Evolutionary conservation across 2,113 vertebrate genomes (phyloP), one percentile per base, ranked within the genome.

Genomic region (Acrocephalus arundinaceus): DNA sequence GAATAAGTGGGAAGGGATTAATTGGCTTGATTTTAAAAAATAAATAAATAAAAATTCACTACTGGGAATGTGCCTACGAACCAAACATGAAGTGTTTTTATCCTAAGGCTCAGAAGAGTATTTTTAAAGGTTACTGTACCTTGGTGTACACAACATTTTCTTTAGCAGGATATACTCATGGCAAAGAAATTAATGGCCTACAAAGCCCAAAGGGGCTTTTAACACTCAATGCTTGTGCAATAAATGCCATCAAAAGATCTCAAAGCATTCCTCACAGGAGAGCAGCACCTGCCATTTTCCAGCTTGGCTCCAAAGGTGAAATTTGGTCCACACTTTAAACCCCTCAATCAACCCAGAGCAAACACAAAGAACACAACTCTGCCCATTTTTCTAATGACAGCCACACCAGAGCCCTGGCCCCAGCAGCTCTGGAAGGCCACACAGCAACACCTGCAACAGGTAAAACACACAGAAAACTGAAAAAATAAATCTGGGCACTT

Each of bases 61-160:
- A 41, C n/a, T 65, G 49, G 54, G 58, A 90, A 66, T 43, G 41
- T 23, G 46, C 8, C 48, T 35, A 74, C 43, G 88, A 93, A 76
- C 55, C 66, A 94, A 91, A 86, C 12, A 87, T 23, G 23, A 48
- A 35, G 9, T 10, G 43, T 31, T 74, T 89, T 70, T 77, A 78
- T 28, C 13, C 11, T 57, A 46, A 87, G 19, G 25, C 58, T 85
- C 51, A 57, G 83, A 87, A 71, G 21, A 82, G 10, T 45, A 61
- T 89, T 83, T 80, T 85, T 90, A 94, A 95, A 87, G n/a, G 75
- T 73, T 93, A 70, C 33, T 59, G 30, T 76, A 76, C 41, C 55
- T 67, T 76, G 28, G 27, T 52, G 52, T 80, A 79, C 61, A 85
- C 46, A 92, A 54, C 8, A 24, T 70, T 70, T 75, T 68, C 48